These are phyloP conservation scores for Chloroceryle inda DNA, from an alignment of 2,797 vertebrate genomes.

Conservation along the genomic window DNA sequence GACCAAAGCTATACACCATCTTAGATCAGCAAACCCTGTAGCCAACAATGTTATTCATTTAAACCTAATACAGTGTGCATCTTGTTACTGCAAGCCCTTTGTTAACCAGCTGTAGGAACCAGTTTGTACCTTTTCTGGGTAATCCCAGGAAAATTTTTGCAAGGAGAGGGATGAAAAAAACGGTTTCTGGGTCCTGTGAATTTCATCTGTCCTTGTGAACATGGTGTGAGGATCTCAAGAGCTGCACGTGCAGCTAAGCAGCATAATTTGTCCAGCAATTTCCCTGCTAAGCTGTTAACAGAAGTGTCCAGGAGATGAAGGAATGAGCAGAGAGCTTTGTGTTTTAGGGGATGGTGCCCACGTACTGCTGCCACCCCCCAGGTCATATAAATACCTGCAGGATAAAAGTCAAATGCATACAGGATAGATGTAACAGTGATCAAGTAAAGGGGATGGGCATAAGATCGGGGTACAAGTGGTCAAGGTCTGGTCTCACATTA, in stretches of 20 bases:
- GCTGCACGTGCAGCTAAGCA: neutral
- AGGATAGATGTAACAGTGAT: neutral
- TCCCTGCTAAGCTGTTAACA: neutral
- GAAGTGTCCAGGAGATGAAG: neutral
- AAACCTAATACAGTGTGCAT: neutral
- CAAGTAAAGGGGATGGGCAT: neutral
- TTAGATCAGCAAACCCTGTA: neutral
- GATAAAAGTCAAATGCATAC: neutral
- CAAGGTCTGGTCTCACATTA: neutral
- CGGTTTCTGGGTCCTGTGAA: neutral
- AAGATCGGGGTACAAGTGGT: neutral
- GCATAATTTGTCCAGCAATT: neutral
- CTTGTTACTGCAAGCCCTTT: neutral
- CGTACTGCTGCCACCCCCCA: neutral
- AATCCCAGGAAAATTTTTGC: neutral
- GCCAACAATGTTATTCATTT: neutral
- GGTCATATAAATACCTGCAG: neutral
- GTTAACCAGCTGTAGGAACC: neutral
- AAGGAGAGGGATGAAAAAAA: neutral
- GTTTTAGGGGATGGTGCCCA: accelerated
- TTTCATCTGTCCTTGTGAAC: neutral
- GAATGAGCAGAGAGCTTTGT: neutral
- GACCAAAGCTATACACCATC: neutral
- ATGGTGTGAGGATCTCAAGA: neutral
- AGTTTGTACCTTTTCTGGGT: neutral